Percentiles rank a stretch among this genome's conserved stretches.
Evolutionary conservation across 2,797 vertebrate species (phyloP).

Genomic region (Sebastes vulpes): DNA sequence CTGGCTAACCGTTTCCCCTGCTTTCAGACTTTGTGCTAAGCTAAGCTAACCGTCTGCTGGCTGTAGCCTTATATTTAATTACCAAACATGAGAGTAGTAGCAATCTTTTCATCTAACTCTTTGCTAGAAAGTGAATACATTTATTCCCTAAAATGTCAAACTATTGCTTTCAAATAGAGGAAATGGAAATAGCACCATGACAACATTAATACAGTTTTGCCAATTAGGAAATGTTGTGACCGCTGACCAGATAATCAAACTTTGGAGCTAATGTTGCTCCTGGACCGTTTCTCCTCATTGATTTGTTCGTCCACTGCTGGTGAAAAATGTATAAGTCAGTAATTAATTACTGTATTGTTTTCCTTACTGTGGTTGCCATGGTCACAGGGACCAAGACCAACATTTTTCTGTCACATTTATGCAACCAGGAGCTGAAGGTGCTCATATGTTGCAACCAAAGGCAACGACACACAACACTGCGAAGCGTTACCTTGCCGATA

Average conservation of each 20-base stretch:
- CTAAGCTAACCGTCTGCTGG: not conserved
- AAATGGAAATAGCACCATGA: not conserved
- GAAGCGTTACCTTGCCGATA: constrained; percentile 93
- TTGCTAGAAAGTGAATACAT: not conserved
- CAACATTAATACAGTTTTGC: not conserved
- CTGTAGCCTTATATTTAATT: not conserved
- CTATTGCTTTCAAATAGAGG: not conserved
- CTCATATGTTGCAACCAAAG: not conserved
- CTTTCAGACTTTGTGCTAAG: constrained; percentile 3
- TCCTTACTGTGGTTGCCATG: not conserved
- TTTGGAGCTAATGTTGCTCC: not conserved
- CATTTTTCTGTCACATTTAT: not conserved
- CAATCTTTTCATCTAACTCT: not conserved
- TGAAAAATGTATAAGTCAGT: constrained; percentile 7
- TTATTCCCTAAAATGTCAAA: not conserved
- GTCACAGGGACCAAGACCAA: not conserved
- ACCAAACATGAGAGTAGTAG: not conserved
- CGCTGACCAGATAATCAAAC: not conserved
- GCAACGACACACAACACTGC: not conserved
- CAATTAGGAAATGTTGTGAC: too few relatives aligned
- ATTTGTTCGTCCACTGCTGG: not conserved
- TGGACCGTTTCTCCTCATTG: not conserved
- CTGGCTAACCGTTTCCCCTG: not conserved
- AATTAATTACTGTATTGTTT: not conserved
- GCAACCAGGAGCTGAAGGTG: not conserved